These are phyloP conservation scores for Antitype chi DNA, from an alignment of 2,888 invertebrate species.

Conservation along the genomic window DNA sequence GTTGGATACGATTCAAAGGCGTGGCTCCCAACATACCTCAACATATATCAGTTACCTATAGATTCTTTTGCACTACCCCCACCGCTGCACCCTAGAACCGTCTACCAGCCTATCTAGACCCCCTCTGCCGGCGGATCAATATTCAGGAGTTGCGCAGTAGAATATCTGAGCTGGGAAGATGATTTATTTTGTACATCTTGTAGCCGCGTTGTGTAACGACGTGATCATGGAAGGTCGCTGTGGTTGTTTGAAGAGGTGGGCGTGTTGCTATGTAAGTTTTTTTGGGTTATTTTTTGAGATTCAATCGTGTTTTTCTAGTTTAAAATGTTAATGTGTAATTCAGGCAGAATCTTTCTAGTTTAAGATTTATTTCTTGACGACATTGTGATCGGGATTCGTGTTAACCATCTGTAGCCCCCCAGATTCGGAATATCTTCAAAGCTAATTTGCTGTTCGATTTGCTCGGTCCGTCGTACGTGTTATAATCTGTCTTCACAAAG, in stretches of 20 bases:
- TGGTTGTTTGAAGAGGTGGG: background rate
- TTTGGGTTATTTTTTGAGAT: too few relatives aligned
- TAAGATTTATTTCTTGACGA: too few relatives aligned
- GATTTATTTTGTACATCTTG: background rate
- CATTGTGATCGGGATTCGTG: too few relatives aligned
- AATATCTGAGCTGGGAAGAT: background rate
- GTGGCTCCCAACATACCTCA: background rate
- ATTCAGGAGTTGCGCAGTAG: slow-evolving; percentile 10
- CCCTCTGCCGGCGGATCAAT: background rate
- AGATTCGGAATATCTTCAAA: too few relatives aligned
- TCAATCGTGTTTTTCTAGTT: background rate
- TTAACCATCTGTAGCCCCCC: too few relatives aligned
- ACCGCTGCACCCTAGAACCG: background rate
- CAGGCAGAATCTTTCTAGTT: too few relatives aligned
- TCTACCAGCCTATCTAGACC: background rate
- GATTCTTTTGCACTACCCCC: slow-evolving; percentile 9
- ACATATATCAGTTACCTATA: background rate
- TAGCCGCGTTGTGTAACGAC: background rate
- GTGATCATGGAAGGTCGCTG: background rate
- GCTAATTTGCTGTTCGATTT: too few relatives aligned
- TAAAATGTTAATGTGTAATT: too few relatives aligned
- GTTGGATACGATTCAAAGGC: background rate
- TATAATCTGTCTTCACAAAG: too few relatives aligned
- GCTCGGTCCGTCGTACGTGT: too few relatives aligned
- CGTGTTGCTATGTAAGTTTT: slow-evolving; percentile 7